Conservation (phyloP, 2,888 invertebrate species). For the Pristionchus entomophagus region DNA sequence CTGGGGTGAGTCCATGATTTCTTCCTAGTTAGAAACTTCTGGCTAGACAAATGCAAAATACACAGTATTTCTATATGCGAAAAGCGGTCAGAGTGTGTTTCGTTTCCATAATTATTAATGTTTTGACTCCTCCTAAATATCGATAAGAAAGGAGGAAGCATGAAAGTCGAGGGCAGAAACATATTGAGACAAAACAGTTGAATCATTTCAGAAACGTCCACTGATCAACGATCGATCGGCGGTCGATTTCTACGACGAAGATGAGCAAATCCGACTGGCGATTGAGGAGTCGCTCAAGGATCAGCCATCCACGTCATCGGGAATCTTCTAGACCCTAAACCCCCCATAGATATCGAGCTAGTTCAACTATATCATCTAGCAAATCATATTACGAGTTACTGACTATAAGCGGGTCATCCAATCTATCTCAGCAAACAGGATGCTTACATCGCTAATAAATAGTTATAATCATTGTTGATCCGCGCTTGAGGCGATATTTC, state of each 20-base stretch:
- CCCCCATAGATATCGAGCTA: not conserved
- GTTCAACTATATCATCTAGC: not conserved
- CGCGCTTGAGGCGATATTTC: not conserved
- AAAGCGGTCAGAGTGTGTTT: no score
- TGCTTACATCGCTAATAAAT: not conserved
- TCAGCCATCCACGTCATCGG: slow-evolving; percentile 19
- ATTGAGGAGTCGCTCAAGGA: slow-evolving; percentile 46
- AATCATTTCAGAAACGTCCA: not conserved
- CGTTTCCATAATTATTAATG: no score
- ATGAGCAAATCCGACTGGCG: slow-evolving; percentile 43
- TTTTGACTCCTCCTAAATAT: no score
- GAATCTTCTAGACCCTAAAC: not conserved
- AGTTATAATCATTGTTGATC: not conserved
- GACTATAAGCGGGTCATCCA: slow-evolving; percentile 6
- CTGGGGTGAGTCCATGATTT: not conserved
- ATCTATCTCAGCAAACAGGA: slow-evolving; percentile 14
- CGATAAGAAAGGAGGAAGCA: not conserved
- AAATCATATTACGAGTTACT: not conserved
- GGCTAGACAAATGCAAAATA: not conserved
- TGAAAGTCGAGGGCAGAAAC: not conserved
- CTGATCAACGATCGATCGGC: not conserved
- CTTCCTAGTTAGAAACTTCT: not conserved
- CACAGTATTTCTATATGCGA: no score
- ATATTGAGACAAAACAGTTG: not conserved
- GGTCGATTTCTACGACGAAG: slow-evolving; percentile 44